These are phyloP conservation scores for Numida meleagris DNA, from an alignment of 2,113 vertebrate species.

Conservation along the genomic window DNA sequence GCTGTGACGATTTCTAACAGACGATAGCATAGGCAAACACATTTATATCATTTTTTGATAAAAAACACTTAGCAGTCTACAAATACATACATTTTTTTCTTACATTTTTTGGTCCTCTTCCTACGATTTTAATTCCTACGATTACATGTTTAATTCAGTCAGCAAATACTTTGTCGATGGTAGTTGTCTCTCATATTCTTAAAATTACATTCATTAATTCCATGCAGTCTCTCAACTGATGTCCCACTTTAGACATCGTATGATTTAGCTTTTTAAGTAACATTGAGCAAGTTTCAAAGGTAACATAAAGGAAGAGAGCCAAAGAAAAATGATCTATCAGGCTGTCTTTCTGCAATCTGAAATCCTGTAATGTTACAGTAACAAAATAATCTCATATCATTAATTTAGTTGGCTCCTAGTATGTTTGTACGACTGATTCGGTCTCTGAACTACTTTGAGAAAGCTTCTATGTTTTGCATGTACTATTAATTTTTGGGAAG, in stretches of 20 bases:
- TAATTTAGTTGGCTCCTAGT: slow-evolving; percentile 46
- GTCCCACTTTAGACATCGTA: not conserved
- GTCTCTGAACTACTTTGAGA: slow-evolving; percentile 39
- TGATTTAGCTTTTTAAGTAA: not conserved
- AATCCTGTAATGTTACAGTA: not conserved
- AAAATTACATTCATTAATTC: not conserved
- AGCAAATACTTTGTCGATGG: not conserved
- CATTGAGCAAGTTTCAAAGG: not conserved
- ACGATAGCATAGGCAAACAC: not conserved
- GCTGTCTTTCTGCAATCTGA: not conserved
- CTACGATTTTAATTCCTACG: not conserved
- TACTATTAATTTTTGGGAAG: slow-evolving; percentile 42
- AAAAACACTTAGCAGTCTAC: not conserved
- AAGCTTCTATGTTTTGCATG: slow-evolving; percentile 24
- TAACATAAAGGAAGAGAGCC: not conserved
- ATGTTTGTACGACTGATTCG: slow-evolving; percentile 52
- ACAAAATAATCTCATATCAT: not conserved
- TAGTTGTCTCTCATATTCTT: not conserved
- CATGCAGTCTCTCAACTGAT: not conserved
- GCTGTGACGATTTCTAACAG: not conserved
- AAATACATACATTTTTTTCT: not conserved
- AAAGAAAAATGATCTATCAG: not conserved
- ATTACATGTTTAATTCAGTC: not conserved
- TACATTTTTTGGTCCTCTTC: not conserved
- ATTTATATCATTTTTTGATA: not conserved